Conservation (phyloP, 1,140 invertebrate genomes). For the Lysiphlebus fabarum region DNA sequence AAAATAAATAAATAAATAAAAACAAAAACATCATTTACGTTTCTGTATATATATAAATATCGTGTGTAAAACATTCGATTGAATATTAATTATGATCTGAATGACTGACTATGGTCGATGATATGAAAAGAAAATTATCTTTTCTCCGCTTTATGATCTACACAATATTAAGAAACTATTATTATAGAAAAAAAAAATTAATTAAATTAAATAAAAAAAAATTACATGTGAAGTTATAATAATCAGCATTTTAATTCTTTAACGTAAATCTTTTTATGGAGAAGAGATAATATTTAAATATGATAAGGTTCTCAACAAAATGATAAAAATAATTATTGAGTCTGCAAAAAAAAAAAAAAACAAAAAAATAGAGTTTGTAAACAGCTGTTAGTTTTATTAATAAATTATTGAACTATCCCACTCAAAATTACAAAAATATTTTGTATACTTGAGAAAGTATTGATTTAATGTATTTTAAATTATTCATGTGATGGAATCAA, state of each 20-base stretch:
- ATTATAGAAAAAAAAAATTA: not conserved
- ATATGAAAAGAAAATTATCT: slow-evolving; percentile 26
- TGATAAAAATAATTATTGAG: slow-evolving; percentile 30
- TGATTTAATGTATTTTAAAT: no score
- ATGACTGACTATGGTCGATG: slow-evolving; percentile 25
- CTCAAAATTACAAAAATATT: not conserved
- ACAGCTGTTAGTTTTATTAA: slow-evolving; percentile 13
- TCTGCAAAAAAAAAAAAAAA: slow-evolving; percentile 40
- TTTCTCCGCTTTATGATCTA: slow-evolving; percentile 33
- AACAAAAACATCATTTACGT: slow-evolving; percentile 36
- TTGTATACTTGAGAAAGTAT: no score
- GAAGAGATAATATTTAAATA: slow-evolving; percentile 7
- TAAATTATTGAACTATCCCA: slow-evolving; percentile 8
- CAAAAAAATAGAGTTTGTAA: slow-evolving; percentile 22
- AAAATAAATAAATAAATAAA: slow-evolving; percentile 28
- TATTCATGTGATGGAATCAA: no score
- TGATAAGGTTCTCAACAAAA: slow-evolving; percentile 11
- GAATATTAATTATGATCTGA: slow-evolving; percentile 29
- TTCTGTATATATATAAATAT: slow-evolving; percentile 41
- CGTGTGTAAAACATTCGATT: slow-evolving; percentile 32
- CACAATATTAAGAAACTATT: slow-evolving; percentile 16
- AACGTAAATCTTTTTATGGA: slow-evolving; percentile 12
- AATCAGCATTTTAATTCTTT: slow-evolving; percentile 20
- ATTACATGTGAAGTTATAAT: slow-evolving; percentile 29
- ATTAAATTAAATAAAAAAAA: slow-evolving; percentile 11